These are phyloP conservation scores for Oreochromis mossambicus DNA, from an alignment of 2,797 vertebrate species.

Conservation along the genomic window DNA sequence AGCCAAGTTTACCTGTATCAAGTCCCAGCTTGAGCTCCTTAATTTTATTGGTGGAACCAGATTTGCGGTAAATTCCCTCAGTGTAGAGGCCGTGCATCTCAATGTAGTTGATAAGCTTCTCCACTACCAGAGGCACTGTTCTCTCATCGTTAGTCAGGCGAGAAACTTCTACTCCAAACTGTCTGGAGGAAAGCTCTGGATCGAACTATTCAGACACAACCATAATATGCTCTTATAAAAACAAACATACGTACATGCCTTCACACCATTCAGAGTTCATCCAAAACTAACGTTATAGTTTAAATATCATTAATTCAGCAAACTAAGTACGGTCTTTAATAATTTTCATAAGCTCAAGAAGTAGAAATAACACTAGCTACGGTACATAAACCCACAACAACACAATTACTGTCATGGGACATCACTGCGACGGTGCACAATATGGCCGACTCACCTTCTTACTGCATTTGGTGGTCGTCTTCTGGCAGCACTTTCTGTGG, in stretches of 20 bases:
- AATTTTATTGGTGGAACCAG: conserved; percentile 96
- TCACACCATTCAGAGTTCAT: not conserved
- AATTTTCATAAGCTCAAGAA: not conserved
- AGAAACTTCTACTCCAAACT: conserved; percentile 93
- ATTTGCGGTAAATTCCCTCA: conserved; percentile 96
- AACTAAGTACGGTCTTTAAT: not conserved
- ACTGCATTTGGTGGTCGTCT: conserved; percentile 89
- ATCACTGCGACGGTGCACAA: not conserved
- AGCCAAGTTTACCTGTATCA: conserved; percentile 80
- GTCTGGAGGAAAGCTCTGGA: conserved; percentile 90
- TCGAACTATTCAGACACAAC: conserved; percentile 81
- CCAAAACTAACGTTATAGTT: not conserved
- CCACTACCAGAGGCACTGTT: conserved; percentile 89
- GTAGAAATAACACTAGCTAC: not conserved
- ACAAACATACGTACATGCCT: not conserved
- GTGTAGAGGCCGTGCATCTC: conserved; percentile 99
- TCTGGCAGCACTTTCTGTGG: conserved; percentile 97
- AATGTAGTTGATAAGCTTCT: conserved; percentile 98
- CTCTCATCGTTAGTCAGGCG: conserved; percentile 92
- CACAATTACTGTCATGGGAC: conserved; percentile 42
- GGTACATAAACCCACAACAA: not conserved
- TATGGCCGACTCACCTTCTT: conserved; percentile 86
- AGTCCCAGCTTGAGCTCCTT: conserved; percentile 92
- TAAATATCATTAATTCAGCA: not conserved
- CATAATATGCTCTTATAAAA: not conserved